A percentile compares a stretch with the other conserved stretches of the same genome.
These are phyloP conservation scores for Mormyrus iriodes DNA, from an alignment of 2,113 vertebrate species.

Conservation along the genomic window DNA sequence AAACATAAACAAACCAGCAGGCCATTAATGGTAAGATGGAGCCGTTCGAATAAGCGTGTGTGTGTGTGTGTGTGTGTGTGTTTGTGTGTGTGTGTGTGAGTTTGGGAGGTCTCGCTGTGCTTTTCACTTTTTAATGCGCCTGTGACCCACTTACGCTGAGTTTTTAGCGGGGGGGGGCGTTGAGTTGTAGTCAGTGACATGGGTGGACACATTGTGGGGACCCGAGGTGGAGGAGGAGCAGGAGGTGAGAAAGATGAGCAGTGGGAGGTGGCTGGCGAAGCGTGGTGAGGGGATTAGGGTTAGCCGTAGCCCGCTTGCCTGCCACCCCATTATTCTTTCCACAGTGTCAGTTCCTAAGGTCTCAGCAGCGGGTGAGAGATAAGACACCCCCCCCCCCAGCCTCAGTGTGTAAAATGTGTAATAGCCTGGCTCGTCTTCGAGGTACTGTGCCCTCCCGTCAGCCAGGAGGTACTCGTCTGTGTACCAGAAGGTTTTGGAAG, in stretches of 20 bases:
- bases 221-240: slow-evolving; percentile 15
- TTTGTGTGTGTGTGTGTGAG: background rate
- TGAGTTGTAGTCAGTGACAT: background rate
- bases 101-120: background rate
- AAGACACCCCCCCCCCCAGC: slow-evolving; percentile 35
- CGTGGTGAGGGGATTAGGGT: slow-evolving; percentile 42
- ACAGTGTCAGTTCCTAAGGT: slow-evolving; percentile 51
- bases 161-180: slow-evolving; percentile 2
- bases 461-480: slow-evolving; percentile 16
- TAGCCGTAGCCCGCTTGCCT: slow-evolving; percentile 26
- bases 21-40: too few relatives aligned
- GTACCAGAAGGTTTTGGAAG: slow-evolving; percentile 21
- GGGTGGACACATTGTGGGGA: background rate
- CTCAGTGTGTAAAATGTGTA: slow-evolving; percentile 24
- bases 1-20: background rate
- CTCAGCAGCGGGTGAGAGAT: slow-evolving; percentile 50
- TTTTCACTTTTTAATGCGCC: slow-evolving; percentile 55
- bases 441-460: slow-evolving; percentile 41
- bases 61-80: background rate
- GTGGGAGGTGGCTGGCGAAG: background rate
- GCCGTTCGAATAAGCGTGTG: background rate
- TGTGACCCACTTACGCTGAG: slow-evolving; percentile 61
- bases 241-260: slow-evolving; percentile 16
- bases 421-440: slow-evolving; percentile 49
- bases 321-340: slow-evolving; percentile 36